These are phyloP conservation scores for Amiota minor DNA, from an alignment of 2,888 invertebrate genomes.

Conservation along the genomic window DNA sequence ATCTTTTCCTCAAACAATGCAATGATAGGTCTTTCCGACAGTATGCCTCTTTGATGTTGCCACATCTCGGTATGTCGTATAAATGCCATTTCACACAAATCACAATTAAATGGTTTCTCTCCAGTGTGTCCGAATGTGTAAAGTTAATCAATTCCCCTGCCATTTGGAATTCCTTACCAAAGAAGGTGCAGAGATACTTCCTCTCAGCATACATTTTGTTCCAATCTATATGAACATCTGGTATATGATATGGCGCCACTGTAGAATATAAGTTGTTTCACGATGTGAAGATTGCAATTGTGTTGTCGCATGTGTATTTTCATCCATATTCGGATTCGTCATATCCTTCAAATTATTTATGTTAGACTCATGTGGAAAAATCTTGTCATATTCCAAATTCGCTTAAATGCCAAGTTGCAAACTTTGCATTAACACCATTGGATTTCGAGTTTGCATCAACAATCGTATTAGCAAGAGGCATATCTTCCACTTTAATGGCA, in stretches of 20 bases:
- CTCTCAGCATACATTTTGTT: slow-evolving; percentile 70
- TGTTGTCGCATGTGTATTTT: background rate
- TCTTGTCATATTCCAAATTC: no score
- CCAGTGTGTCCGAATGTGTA: slow-evolving; percentile 75
- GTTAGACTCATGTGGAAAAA: slow-evolving; percentile 31
- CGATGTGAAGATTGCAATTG: slow-evolving; percentile 75
- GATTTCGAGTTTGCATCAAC: no score
- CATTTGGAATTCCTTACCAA: no score
- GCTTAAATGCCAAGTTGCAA: no score
- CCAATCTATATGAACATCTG: slow-evolving; percentile 57
- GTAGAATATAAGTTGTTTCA: slow-evolving; percentile 73
- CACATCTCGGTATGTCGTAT: slow-evolving; percentile 77
- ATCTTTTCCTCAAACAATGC: slow-evolving; percentile 78
- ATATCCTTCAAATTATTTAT: slow-evolving; percentile 24
- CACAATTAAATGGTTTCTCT: slow-evolving; percentile 76
- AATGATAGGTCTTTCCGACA: slow-evolving; percentile 78
- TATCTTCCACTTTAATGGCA: no score
- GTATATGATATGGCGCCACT: slow-evolving; percentile 56
- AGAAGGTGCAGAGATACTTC: slow-evolving; percentile 78
- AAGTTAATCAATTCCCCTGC: no score
- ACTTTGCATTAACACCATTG: no score
- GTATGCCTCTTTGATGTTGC: slow-evolving; percentile 80
- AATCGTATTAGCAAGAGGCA: no score
- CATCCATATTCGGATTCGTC: no score
- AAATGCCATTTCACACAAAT: slow-evolving; percentile 77